A percentile compares a stretch with the other conserved stretches of the same genome.
Conservation (phyloP, 2,888 invertebrate genomes). For the Ectemnius lituratus region DNA sequence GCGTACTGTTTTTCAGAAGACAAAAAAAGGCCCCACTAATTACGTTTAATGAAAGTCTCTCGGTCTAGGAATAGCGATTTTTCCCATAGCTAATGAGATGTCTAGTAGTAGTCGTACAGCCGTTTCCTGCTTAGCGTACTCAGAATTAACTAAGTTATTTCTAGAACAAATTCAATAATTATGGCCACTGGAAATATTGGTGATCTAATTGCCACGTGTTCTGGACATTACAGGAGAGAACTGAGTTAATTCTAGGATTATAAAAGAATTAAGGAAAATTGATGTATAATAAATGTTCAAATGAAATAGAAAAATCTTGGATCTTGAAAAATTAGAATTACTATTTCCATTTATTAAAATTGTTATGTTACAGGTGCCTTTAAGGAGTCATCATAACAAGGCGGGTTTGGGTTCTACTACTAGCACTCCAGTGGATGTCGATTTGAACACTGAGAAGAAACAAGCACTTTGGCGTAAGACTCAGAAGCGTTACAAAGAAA, state of each 20-base stretch:
- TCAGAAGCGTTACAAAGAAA: constrained; percentile 76
- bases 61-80: not conserved
- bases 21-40: too few relatives aligned
- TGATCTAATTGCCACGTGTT: not conserved
- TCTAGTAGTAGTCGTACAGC: not conserved
- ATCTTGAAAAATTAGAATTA: not conserved
- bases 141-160: not conserved
- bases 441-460: constrained; percentile 70
- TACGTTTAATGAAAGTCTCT: not conserved
- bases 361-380: constrained; percentile 79
- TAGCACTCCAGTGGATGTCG: constrained; percentile 68
- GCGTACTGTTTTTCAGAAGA: too few relatives aligned
- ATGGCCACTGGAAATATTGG: too few relatives aligned
- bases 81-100: not conserved
- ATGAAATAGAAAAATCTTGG: too few relatives aligned
- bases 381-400: constrained; percentile 82
- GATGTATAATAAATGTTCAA: not conserved
- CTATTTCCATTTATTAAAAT: not conserved
- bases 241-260: too few relatives aligned
- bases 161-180: too few relatives aligned
- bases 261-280: not conserved
- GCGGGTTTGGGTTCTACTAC: constrained; percentile 80
- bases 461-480: constrained; percentile 77
- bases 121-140: not conserved
- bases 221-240: too few relatives aligned